Percentiles rank a stretch among this genome's conserved stretches.
Evolutionary conservation across 1,140 invertebrate species (phyloP).

Genomic region (Drosophila tsacasi): DNA sequence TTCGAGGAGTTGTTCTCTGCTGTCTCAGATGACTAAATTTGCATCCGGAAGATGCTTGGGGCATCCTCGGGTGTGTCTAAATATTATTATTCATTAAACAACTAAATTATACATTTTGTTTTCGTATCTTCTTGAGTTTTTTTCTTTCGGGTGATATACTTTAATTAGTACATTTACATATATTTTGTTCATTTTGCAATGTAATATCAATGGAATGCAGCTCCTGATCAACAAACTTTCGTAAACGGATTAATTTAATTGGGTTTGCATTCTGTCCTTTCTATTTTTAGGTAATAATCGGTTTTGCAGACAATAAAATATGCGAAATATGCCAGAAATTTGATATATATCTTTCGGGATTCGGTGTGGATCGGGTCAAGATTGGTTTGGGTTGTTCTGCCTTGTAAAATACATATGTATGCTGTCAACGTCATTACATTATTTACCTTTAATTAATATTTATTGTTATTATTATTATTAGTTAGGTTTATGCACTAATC

Average conservation of each 20-base stretch:
- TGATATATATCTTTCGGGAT: conserved; percentile 63
- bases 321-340: conserved; percentile 46
- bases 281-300: conserved; percentile 51
- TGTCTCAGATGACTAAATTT: conserved; percentile 22
- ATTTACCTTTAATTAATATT: conserved; percentile 64
- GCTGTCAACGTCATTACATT: conserved; percentile 68
- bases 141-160: conserved; percentile 64
- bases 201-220: conserved; percentile 64
- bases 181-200: conserved; percentile 66
- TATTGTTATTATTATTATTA: conserved; percentile 47
- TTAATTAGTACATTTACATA: conserved; percentile 76
- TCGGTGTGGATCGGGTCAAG: conserved; percentile 43
- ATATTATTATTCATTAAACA: conserved; percentile 70
- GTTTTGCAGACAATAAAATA: conserved; percentile 72
- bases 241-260: conserved; percentile 47
- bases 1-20: conserved; percentile 31
- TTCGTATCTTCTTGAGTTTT: conserved; percentile 7
- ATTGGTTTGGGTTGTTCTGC: conserved; percentile 26
- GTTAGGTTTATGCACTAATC: conserved; percentile 53
- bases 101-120: conserved; percentile 72
- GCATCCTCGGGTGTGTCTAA: conserved; percentile 33
- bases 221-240: conserved; percentile 62
- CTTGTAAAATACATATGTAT: conserved; percentile 62
- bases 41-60: conserved; percentile 27
- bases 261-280: conserved; percentile 11